Conservation (phyloP, 2,888 invertebrate genomes). For the Chaitophorus viminalis region DNA sequence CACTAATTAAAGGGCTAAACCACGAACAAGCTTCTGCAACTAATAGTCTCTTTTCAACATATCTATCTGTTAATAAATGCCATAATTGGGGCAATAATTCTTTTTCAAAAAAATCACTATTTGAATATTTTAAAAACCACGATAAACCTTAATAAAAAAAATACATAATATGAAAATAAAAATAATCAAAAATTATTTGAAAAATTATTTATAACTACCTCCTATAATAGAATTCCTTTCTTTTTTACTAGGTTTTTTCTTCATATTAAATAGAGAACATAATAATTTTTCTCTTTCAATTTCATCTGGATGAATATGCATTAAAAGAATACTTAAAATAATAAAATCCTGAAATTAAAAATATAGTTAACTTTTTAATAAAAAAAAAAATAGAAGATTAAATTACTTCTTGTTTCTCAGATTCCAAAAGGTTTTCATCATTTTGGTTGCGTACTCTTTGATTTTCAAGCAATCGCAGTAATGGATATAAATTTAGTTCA, state of each 20-base stretch:
- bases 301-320: slow-evolving; percentile 72
- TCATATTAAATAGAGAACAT: slow-evolving; percentile 76
- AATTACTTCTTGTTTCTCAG: slow-evolving; percentile 52
- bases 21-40: slow-evolving; percentile 75
- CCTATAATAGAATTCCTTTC: slow-evolving; percentile 73
- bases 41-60: slow-evolving; percentile 74
- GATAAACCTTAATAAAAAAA: slow-evolving; percentile 67
- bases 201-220: slow-evolving; percentile 66
- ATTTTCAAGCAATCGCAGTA: slow-evolving; percentile 52
- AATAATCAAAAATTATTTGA: neutral
- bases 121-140: slow-evolving; percentile 68
- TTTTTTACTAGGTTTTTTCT: slow-evolving; percentile 76
- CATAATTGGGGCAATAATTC: slow-evolving; percentile 78
- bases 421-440: slow-evolving; percentile 31
- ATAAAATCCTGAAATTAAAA: slow-evolving; percentile 71
- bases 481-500: slow-evolving; percentile 55
- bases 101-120: slow-evolving; percentile 72
- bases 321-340: slow-evolving; percentile 74
- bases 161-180: slow-evolving; percentile 64
- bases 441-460: slow-evolving; percentile 49
- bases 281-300: slow-evolving; percentile 74
- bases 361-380: neutral
- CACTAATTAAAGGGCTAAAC: slow-evolving; percentile 51
- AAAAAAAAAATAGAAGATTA: neutral
- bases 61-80: slow-evolving; percentile 78